Base-by-base conservation (phyloP, 2,888 invertebrate genomes). In the Oegoconia quadripuncta region DNA sequence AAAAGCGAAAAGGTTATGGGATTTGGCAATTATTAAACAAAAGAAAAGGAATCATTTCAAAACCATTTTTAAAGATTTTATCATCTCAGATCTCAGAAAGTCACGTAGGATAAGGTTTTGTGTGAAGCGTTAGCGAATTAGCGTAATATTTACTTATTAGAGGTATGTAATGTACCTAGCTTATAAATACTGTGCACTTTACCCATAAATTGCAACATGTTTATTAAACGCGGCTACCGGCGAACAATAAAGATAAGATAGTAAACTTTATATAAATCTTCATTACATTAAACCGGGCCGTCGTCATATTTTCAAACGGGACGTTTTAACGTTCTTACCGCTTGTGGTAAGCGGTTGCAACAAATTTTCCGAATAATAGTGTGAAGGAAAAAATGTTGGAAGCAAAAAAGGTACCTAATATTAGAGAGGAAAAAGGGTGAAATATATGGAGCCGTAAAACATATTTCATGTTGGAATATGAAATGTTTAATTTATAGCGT, bases 241-340 rank as follows among this genome's bases (percentile, higher is more conserved):
- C 28, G 16, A 18, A 37, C 29, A 34, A 39, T 39, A 39, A 39
- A 31, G 39, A 29, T 39, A 32, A 36, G 56, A 62, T 68, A 73
- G 72, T 73, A 70, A 64, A 68, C 52, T 57, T 55, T 51, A 52
- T 71, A 76, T 81, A 80, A 79, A 80, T 82, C 76, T 77, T 79
- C 71, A 76, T 81, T 80, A 76, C 61, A 56, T 62, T 70, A 72
- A 74, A 69, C 65, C 72, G 54, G 52, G 59, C 60, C 59, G 69
- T 61, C 65, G 71, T 76, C 74, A 76, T 82, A 80, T 77, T 78
- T 77, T 68, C 59, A 66, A 70, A 63, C 65, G 58, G 64, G 73
- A 73, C 69, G 69, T 67, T 74, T 76, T 74, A 77, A 74, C 71
- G 75, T 59, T 70, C 64, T 69, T 66, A 70, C 67, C 67, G 71